phyloP scores from a whole-genome alignment of 2,797 vertebrate genomes.

The Manis javanica region DNA sequence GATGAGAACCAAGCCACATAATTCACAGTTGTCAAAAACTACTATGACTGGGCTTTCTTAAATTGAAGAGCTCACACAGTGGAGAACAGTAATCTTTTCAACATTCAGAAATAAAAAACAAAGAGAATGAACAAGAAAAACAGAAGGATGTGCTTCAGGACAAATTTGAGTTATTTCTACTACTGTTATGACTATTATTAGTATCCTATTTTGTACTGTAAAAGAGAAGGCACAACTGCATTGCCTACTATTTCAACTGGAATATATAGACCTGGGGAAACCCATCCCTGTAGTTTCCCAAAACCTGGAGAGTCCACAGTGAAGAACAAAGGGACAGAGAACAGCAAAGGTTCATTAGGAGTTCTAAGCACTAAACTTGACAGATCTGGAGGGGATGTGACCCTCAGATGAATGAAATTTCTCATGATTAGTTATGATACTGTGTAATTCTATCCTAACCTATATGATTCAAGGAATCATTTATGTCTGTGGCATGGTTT shows the following conservation, averaged over 20 bases:
- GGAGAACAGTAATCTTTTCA: too few species aligned
- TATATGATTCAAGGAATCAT: not conserved
- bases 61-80: not conserved
- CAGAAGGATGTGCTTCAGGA: not conserved
- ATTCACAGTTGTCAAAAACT: not conserved
- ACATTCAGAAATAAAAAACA: not conserved
- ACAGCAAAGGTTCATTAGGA: not conserved
- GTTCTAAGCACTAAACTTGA: too few species aligned
- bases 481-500: not conserved
- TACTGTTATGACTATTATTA: accelerated
- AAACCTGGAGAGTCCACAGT: accelerated
- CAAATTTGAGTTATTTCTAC: not conserved
- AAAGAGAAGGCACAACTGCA: not conserved
- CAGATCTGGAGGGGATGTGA: not conserved
- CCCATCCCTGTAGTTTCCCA: not conserved
- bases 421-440: not conserved
- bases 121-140: not conserved
- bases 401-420: not conserved
- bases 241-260: not conserved
- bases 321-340: accelerated
- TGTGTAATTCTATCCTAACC: not conserved
- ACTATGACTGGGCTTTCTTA: not conserved
- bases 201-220: not conserved
- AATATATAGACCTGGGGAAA: not conserved
- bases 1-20: not conserved